phyloP scores from a whole-genome alignment of 2,113 vertebrate species.

The Oenanthe oenanthe region DNA sequence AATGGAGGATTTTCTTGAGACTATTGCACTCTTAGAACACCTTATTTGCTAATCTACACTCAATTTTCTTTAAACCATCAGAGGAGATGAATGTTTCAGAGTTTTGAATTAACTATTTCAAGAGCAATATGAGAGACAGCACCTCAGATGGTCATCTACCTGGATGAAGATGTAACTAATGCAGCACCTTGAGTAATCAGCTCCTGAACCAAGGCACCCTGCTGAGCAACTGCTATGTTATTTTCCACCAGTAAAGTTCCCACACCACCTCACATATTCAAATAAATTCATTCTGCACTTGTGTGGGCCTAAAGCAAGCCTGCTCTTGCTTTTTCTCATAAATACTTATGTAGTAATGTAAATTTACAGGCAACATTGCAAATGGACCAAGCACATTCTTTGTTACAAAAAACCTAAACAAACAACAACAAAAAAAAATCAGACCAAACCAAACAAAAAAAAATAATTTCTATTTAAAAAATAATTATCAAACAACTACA shows the following conservation, averaged over 20 bases:
- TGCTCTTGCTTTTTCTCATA: constrained; percentile 23
- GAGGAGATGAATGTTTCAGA: background rate
- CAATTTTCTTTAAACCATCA: background rate
- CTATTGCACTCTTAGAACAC: background rate
- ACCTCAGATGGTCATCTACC: background rate
- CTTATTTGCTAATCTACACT: background rate
- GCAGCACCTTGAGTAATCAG: background rate
- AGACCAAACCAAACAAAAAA: background rate
- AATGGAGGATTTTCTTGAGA: background rate
- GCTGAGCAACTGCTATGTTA: background rate
- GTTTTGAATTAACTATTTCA: background rate
- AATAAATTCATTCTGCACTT: constrained; percentile 13
- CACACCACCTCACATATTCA: background rate
- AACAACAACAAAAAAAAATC: background rate
- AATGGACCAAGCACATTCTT: background rate
- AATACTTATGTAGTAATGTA: constrained; percentile 31
- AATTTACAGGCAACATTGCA: background rate
- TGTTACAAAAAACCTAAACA: background rate
- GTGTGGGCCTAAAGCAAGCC: background rate
- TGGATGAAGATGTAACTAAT: background rate
- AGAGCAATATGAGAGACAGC: background rate
- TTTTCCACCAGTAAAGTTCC: background rate
- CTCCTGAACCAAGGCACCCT: background rate
- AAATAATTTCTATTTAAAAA: background rate
- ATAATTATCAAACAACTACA: background rate